A percentile compares a stretch with the other conserved stretches of the same genome.
Conservation (phyloP, 2,113 vertebrate genomes). For the Erythrocercus mccallii region DNA sequence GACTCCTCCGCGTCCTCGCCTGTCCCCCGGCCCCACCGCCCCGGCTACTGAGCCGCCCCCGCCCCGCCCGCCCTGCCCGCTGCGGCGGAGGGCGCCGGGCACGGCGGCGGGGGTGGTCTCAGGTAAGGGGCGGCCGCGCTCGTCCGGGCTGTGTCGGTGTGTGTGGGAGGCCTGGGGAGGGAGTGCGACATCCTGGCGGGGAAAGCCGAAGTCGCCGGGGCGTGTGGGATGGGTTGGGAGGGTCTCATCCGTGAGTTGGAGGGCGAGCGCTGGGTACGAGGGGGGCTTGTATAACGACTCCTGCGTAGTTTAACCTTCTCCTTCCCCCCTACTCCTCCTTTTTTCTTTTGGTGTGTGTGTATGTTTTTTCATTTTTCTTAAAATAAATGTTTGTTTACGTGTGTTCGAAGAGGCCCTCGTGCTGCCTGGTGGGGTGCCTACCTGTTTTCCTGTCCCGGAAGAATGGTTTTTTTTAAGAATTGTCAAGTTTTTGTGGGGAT, state of each 20-base stretch:
- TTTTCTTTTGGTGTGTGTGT: too few relatives aligned
- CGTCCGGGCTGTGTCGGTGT: not conserved
- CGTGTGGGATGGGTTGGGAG: not conserved
- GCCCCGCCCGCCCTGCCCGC: not conserved
- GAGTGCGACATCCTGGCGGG: not conserved
- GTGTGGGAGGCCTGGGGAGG: not conserved
- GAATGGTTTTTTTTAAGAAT: not conserved
- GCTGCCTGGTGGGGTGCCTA: not conserved
- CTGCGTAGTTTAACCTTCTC: not conserved
- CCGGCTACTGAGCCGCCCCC: not conserved
- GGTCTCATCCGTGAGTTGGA: not conserved
- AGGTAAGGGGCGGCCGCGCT: not conserved
- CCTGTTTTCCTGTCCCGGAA: not conserved
- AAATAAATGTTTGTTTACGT: not conserved
- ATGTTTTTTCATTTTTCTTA: too few relatives aligned
- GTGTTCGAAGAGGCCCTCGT: not conserved
- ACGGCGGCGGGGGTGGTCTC: not conserved
- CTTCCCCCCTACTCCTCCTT: accelerated
- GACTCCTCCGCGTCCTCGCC: not conserved
- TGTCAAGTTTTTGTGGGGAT: not conserved
- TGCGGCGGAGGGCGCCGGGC: not conserved
- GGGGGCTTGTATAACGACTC: not conserved
- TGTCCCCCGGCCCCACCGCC: not conserved
- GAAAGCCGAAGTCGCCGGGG: not conserved
- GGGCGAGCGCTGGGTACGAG: not conserved